Percentiles rank a stretch among this genome's conserved stretches.
phyloP scores from a whole-genome alignment of 2,888 invertebrate genomes.

The Nebria brevicollis region DNA sequence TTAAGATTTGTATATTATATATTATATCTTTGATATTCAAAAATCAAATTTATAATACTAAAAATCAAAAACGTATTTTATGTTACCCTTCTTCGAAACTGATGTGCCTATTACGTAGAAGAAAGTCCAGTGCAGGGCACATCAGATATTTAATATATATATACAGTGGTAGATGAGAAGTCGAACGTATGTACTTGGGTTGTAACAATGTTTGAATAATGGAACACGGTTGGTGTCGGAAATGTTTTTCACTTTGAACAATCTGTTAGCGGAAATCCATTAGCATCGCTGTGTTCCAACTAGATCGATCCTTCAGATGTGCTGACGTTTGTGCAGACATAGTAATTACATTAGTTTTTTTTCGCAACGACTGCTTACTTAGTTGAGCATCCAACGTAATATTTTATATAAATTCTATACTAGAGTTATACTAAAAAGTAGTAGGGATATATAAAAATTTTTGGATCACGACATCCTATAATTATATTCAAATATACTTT shows the following conservation, averaged over 20 bases:
- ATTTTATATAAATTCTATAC: too few relatives aligned
- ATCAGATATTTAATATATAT: background rate
- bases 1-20: too few relatives aligned
- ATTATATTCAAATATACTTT: background rate
- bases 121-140: too few relatives aligned
- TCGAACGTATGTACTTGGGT: conserved; percentile 30
- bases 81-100: too few relatives aligned
- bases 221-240: conserved; percentile 40
- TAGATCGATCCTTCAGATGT: conserved; percentile 34
- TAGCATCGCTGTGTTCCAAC: conserved; percentile 26
- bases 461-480: background rate
- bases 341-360: conserved; percentile 18
- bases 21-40: too few relatives aligned
- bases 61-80: too few relatives aligned
- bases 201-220: conserved; percentile 46
- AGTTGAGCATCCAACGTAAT: too few relatives aligned
- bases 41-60: too few relatives aligned
- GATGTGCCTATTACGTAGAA: too few relatives aligned
- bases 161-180: conserved; percentile 27
- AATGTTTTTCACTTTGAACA: conserved; percentile 46
- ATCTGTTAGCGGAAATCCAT: conserved; percentile 46
- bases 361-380: background rate
- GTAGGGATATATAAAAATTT: too few relatives aligned
- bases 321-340: conserved; percentile 18
- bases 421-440: too few relatives aligned